A percentile compares a stretch with the other conserved stretches of the same genome.
These are phyloP conservation scores for Steinernema carpocapsae DNA, from an alignment of 2,888 invertebrate species.

Conservation along the genomic window DNA sequence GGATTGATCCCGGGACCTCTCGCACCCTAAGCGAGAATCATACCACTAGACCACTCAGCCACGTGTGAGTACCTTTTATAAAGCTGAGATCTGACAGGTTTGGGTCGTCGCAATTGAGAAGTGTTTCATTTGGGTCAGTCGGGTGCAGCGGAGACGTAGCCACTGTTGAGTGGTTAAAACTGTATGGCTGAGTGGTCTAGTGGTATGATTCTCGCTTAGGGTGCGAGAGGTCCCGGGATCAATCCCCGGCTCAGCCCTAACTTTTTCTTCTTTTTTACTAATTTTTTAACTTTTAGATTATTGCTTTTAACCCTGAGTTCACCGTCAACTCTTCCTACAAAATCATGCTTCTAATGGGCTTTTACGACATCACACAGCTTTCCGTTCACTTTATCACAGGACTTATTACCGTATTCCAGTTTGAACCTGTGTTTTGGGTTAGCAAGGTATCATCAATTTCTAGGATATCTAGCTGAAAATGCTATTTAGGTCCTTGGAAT, in stretches of 20 bases:
- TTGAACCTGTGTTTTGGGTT: neutral
- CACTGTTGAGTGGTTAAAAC: neutral
- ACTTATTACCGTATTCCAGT: neutral
- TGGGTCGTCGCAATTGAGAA: no score
- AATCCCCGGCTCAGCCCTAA: slow-evolving; percentile 49
- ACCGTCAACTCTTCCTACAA: slow-evolving; percentile 4
- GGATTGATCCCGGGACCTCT: slow-evolving; percentile 64
- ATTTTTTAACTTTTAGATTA: neutral
- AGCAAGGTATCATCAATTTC: no score
- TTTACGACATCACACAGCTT: neutral
- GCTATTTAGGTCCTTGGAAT: neutral
- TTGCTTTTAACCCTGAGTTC: neutral
- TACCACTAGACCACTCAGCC: slow-evolving; percentile 67
- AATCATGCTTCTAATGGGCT: slow-evolving; percentile 20
- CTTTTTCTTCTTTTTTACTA: slow-evolving; percentile 10
- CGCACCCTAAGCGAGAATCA: slow-evolving; percentile 68
- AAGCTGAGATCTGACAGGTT: no score
- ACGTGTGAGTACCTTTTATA: no score
- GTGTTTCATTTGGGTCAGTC: no score
- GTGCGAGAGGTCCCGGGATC: slow-evolving; percentile 67
- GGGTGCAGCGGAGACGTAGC: no score
- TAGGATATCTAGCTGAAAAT: no score
- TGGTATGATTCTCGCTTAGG: slow-evolving; percentile 68
- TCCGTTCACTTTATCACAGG: neutral
- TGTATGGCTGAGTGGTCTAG: slow-evolving; percentile 63